Base-by-base conservation (phyloP, 2,113 vertebrate genomes). In the Nestor notabilis region DNA sequence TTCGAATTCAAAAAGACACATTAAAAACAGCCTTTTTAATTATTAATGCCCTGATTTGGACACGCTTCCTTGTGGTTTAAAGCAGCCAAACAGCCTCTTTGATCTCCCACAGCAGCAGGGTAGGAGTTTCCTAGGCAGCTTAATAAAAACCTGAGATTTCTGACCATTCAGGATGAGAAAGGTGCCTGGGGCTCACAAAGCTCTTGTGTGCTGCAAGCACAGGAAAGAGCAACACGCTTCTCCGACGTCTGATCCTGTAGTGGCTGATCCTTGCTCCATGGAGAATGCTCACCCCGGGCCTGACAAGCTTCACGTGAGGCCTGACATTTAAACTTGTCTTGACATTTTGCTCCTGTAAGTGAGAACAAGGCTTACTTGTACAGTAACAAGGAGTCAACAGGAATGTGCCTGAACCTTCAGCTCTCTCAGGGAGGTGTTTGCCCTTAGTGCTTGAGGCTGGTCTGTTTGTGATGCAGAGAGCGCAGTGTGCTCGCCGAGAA, bases 401-500 rank as follows among this genome's bases (percentile, higher is more conserved):
- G 81, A 39, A 78, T 17, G 65, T 41, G 71, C 49, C 50, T 21
- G 31, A 63, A 29, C 43, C 27, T 44, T 29, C 10, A 6, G 14
- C 37, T 52, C 37, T 29, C 68, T 53, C 44, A 2, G 55, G 39
- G 63, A 69, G 24, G n/a, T 4, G 13, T 46, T 31, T 66, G 64
- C 37, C 21, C 8, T 33, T 21, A 4, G 43, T 11, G 15, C 16
- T 56, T 9, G n/a, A 56, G 37, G 55, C 35, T 12, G 37, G 28
- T 9, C 2, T 23, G 9, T 46, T 66, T 50, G 58, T 0, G 0
- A 63, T 7, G 47, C 35, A 33, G 64, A 47, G 31, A 46, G 56
- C 0, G 1, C 24, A 81, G 31, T 25, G 7, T 0, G 0, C 17
- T 64, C 28, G 53, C 28, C 10, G 8, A 10, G 31, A 23, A 24